Conservation (phyloP, 2,113 vertebrate species). For the Chroicocephalus ridibundus region DNA sequence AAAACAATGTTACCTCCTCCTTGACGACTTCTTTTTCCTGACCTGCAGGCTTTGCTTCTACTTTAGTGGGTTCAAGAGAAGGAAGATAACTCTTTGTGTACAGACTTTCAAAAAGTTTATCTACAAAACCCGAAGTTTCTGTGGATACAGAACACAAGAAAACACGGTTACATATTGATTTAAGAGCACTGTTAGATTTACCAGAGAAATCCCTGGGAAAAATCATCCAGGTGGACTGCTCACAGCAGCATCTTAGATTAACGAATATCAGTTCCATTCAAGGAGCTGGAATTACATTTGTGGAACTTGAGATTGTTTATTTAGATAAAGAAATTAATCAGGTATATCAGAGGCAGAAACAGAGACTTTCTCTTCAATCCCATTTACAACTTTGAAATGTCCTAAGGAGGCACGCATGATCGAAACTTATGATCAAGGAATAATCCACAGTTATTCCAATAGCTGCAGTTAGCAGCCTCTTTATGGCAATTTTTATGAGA, state of each 20-base stretch:
- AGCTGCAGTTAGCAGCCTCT: neutral
- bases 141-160: conserved; percentile 48
- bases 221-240: neutral
- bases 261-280: neutral
- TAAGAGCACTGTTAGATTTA: neutral
- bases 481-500: neutral
- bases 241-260: neutral
- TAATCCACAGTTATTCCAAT: neutral
- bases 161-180: neutral
- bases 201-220: neutral
- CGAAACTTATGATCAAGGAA: neutral
- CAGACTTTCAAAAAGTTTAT: conserved; percentile 97
- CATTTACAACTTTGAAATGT: neutral
- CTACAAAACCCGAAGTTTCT: conserved; percentile 98
- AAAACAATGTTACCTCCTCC: conserved; percentile 78
- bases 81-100: conserved; percentile 92
- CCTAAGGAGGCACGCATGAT: neutral
- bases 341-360: neutral
- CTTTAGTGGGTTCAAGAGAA: conserved; percentile 84
- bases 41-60: conserved; percentile 79
- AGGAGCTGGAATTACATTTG: neutral
- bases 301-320: neutral
- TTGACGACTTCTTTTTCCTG: conserved; percentile 85
- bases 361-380: neutral
- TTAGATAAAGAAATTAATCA: neutral